Base-by-base conservation (phyloP, 2,888 invertebrate genomes). In the Acleris emargana region DNA sequence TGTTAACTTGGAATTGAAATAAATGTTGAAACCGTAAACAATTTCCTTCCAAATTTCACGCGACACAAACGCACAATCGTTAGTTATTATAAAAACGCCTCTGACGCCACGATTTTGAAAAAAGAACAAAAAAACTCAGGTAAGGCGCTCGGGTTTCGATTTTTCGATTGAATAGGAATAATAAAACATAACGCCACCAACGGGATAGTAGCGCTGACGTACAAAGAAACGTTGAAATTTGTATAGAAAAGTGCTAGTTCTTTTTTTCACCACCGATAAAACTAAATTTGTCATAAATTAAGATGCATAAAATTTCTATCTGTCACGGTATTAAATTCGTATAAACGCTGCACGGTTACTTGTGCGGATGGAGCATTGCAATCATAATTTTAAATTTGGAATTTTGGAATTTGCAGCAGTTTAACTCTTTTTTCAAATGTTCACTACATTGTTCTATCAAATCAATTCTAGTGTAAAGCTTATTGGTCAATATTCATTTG, bases 91-190 rank as follows among this genome's bases (percentile, higher is more conserved):
- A 67, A 63, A 59, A 63, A 55, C 63, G 58, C 58, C 58, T 67
- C 38, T 59, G 20, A 13, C 32, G 45, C 57, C 57, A 45, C 25
- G 45, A 22, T 38, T 66, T 60, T 51, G 43, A 50, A 66, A 51
- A 66, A 52, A 20, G 67, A 76, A 80, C 55, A 69, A 74, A 79
- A 20, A 64, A 64, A 71, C 77, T 79, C 86, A 86, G 86, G 86
- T 86, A 86, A 55, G 54, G 38, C 22, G 54, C 47, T 43, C 51
- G 16, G 28, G 64, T 25, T 25, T 20, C 20, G 20, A n/a, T n/a
- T n/a, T 20, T 58, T 63, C 32, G 38, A 50, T 50, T 64, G 42
- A 47, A 79, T 73, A 76, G 74, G 75, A 80, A 76, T 45, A 74
- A 74, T 54, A 57, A 22, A 51, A 60, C 50, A 43, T 55, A 20